phyloP scores from a whole-genome alignment of 2,113 vertebrate genomes.

The Triplophysa siluroides region DNA sequence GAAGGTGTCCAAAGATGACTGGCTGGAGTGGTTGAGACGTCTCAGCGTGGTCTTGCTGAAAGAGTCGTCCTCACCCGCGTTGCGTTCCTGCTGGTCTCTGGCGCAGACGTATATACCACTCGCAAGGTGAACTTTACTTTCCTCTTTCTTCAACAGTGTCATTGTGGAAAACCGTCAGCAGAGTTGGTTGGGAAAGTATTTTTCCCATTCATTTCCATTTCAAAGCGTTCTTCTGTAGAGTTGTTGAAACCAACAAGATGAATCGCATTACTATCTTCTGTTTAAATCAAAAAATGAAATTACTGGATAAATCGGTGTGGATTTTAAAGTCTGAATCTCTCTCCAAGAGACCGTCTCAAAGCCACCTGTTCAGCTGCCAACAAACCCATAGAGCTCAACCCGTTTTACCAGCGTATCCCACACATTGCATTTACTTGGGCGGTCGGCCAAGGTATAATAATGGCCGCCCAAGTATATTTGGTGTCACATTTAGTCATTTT shows the following conservation, averaged over 20 bases:
- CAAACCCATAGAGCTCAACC: no score
- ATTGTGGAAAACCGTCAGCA: neutral
- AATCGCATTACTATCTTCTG: neutral
- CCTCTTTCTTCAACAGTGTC: neutral
- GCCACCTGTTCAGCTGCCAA: neutral
- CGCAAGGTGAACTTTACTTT: slow-evolving; percentile 80
- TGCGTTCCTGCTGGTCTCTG: slow-evolving; percentile 96
- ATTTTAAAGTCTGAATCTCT: neutral
- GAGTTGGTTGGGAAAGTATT: neutral
- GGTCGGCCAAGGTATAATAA: no score
- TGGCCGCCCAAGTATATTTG: no score
- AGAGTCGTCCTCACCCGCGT: slow-evolving; percentile 93
- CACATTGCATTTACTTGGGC: no score
- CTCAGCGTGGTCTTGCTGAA: slow-evolving; percentile 95
- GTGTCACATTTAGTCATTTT: no score
- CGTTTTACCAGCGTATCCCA: no score
- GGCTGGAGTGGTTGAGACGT: slow-evolving; percentile 95
- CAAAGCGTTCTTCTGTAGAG: no score
- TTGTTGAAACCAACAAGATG: neutral
- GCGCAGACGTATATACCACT: slow-evolving; percentile 98
- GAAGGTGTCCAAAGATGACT: slow-evolving; percentile 98
- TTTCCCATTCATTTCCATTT: neutral
- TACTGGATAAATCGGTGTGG: neutral
- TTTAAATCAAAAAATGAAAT: neutral
- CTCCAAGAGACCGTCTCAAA: neutral